Evolutionary conservation across 2,888 invertebrate genomes (phyloP), one percentile per base, ranked within the genome.

Genomic region (Nemoura dubitans): DNA sequence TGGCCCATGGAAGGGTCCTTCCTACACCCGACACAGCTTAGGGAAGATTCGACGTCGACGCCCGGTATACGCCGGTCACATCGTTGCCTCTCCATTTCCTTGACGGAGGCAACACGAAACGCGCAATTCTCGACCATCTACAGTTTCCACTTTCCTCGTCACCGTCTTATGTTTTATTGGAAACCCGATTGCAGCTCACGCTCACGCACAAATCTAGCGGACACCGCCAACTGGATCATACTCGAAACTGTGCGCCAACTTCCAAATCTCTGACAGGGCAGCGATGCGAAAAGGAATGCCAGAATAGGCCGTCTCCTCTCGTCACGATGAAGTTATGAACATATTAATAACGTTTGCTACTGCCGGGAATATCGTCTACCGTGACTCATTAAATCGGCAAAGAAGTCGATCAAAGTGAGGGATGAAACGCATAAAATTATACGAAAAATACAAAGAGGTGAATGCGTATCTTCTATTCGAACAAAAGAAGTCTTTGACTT

Each of bases 151-250:
- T 81, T 81, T 59, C 21, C 81, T 59, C 59, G 10, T 80, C 25
- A 27, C 59, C 21, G 21, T 21, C 59, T 59, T 59, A 59, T 21
- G 59, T 59, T 59, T 59, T 59, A 84, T 84, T 76, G 84, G 84
- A 84, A 84, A 84, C 59, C 76, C 84, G 59, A 84, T 84, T 84
- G 59, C 2, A 21, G 2, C 3, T 36, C 10, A n/a, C n/a, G n/a
- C 83, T 43, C 14, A 5, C 25, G 42, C 43, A 83, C 43, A 83
- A 43, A 43, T 83, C 83, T 25, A 83, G 26, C 26, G 83, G 29
- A 84, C 26, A 84, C 26, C 76, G 14, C 27, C 83, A 42, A 83
- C 30, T 59, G 59, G 59, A 59, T 59, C 14, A 59, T 59, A 59
- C 59, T 59, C 36, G 10, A 36, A 36, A 36, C 36, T 36, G 10